Percentiles rank a stretch among this genome's conserved stretches.
Conservation (phyloP, 2,797 vertebrate species). For the Lepus oiostolus region DNA sequence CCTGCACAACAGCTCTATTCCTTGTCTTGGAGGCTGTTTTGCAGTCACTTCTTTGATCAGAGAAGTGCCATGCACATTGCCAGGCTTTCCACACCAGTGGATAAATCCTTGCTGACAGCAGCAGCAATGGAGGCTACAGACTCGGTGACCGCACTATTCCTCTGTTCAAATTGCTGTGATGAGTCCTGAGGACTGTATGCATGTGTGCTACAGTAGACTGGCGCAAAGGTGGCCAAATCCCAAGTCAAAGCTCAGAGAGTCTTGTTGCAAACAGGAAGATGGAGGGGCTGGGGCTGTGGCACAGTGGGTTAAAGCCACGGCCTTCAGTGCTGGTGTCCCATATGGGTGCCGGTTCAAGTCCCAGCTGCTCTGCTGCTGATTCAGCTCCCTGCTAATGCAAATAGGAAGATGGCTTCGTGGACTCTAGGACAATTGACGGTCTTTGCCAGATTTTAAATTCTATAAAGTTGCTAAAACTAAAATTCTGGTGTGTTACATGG, state of each 20-base stretch:
- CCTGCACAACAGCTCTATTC: slow-evolving; percentile 12
- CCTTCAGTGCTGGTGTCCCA: too few relatives aligned
- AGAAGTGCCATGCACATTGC: slow-evolving; percentile 89
- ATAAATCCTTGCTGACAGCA: slow-evolving; percentile 97
- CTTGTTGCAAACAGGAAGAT: slow-evolving; percentile 90
- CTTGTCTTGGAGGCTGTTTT: slow-evolving; percentile 10
- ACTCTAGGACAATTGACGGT: neutral
- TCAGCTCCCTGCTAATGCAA: slow-evolving; percentile 81
- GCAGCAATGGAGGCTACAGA: slow-evolving; percentile 96
- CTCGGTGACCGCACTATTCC: neutral
- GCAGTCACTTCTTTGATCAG: slow-evolving; percentile 2
- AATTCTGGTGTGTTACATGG: neutral
- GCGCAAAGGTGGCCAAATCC: neutral
- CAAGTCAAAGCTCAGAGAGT: slow-evolving; percentile 68
- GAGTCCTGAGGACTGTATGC: slow-evolving; percentile 81
- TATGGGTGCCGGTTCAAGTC: too few relatives aligned
- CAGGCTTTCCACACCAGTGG: slow-evolving; percentile 96
- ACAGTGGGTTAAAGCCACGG: too few relatives aligned
- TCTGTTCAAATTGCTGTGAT: neutral
- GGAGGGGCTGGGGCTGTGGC: too few relatives aligned
- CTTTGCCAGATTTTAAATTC: neutral
- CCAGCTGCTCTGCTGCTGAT: too few relatives aligned
- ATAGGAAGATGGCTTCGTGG: slow-evolving; percentile 67
- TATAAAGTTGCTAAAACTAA: neutral
- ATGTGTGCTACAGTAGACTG: neutral